These are phyloP conservation scores for Ctenodactylus gundi DNA, from an alignment of 2,113 vertebrate species.

Conservation along the genomic window DNA sequence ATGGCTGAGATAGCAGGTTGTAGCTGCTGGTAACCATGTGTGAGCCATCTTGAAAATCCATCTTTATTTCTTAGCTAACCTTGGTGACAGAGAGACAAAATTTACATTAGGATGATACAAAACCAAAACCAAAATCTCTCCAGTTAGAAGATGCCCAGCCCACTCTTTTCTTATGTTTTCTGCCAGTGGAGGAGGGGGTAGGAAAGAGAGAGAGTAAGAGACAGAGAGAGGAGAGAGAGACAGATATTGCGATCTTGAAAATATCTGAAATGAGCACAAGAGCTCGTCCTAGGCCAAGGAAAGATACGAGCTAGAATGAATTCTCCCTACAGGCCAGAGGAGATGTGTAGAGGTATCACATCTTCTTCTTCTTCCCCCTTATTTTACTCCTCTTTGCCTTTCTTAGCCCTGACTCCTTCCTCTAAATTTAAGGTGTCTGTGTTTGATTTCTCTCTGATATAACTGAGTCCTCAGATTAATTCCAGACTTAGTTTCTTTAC, in stretches of 20 bases:
- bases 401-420: too few relatives aligned
- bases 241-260: neutral
- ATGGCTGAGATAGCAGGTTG: neutral
- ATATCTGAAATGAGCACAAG: neutral
- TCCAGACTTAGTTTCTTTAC: neutral
- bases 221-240: neutral
- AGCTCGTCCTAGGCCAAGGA: fast-evolving
- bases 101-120: fast-evolving
- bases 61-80: neutral
- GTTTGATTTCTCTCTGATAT: neutral
- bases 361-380: neutral
- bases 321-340: neutral
- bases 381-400: neutral
- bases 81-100: neutral
- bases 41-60: neutral
- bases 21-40: neutral
- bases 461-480: neutral
- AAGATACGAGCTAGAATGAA: neutral
- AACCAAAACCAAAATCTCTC: neutral
- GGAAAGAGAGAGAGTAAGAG: neutral
- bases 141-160: neutral
- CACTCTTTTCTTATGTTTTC: neutral
- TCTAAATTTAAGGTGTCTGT: neutral
- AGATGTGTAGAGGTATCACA: neutral
- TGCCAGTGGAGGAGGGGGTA: neutral